Evolutionary conservation across 2,888 invertebrate species (phyloP), one percentile per base, ranked within the genome.

Genomic region (Doris montereyensis): DNA sequence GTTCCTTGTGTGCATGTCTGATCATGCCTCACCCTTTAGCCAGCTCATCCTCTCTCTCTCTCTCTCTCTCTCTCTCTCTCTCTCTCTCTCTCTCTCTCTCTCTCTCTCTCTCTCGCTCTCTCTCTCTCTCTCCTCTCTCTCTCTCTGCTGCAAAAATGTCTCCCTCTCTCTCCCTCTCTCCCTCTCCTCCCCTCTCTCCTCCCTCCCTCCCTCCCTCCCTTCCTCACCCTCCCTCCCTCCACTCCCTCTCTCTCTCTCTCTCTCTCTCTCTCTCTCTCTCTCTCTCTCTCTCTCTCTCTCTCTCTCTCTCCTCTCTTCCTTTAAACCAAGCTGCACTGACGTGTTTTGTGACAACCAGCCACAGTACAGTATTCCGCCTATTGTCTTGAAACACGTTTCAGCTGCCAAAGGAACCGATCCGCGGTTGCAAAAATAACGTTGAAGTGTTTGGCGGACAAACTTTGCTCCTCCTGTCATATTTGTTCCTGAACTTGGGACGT

Each of bases 41-140:
- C n/a, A n/a, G n/a, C n/a, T n/a, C n/a, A n/a, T n/a, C n/a, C n/a
- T n/a, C n/a, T n/a, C n/a, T n/a, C 58, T 57, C 58, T 58, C 58
- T 30, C 72, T 8, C 41, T 41, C 52, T 72, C n/a, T 41, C 72
- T 72, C 72, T 52, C 24, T 41, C 41, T 0, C 1, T 34, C 34
- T 32, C 71, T 34, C 21, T 71, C 41, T 8, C 71, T 52, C 41
- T 35, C 41, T 34, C 35, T 71, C 41, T 71, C 71, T 32, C 41
- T 71, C 71, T 71, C 41, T 71, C 71, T 71, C 71, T 71, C 71
- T 71, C 41, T 71, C 71, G 34, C 71, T 71, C 35, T 71, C 71
- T 71, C 71, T 71, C 41, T 71, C 35, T 71, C 71, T 71, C 17
- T 28, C 17, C 10, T 58, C n/a, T 1, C 8, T 57, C 17, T 41